A percentile compares a stretch with the other conserved stretches of the same genome.
Conservation (phyloP, 1,140 invertebrate genomes). For the Penaeus chinensis region DNA sequence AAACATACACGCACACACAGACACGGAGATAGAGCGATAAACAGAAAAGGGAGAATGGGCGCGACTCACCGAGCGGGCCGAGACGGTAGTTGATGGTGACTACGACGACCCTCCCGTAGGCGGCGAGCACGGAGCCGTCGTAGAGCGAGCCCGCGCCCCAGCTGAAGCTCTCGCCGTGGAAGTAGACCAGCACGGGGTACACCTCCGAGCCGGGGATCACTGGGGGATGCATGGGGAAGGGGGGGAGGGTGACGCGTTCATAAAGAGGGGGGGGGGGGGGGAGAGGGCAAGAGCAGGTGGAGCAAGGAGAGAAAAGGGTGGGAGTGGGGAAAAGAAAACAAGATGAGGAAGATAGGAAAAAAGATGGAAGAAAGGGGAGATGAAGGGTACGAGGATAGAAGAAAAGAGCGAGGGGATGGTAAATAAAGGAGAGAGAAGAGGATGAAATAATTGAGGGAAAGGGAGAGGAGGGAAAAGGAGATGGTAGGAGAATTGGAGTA, state of each 20-base stretch:
- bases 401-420: neutral
- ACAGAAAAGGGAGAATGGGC: conserved; percentile 67
- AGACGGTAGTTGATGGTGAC: conserved; percentile 91
- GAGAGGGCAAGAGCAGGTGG: neutral
- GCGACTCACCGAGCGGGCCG: conserved; percentile 89
- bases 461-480: neutral
- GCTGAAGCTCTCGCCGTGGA: conserved; percentile 95
- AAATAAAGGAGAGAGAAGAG: neutral
- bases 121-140: conserved; percentile 92
- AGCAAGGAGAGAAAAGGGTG: neutral
- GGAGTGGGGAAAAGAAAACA: neutral
- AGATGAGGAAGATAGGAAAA: neutral
- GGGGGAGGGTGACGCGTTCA: neutral
- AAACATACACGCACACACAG: neutral
- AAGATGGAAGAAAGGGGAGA: neutral
- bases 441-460: neutral
- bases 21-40: too few species aligned
- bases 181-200: conserved; percentile 88
- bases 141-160: conserved; percentile 96
- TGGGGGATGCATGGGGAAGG: conserved; percentile 15
- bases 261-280: neutral
- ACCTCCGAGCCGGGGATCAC: conserved; percentile 63
- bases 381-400: neutral
- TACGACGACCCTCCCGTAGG: conserved; percentile 92
- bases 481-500: neutral